phyloP scores from a whole-genome alignment of 2,113 vertebrate genomes.

The Sminthopsis crassicaudata region DNA sequence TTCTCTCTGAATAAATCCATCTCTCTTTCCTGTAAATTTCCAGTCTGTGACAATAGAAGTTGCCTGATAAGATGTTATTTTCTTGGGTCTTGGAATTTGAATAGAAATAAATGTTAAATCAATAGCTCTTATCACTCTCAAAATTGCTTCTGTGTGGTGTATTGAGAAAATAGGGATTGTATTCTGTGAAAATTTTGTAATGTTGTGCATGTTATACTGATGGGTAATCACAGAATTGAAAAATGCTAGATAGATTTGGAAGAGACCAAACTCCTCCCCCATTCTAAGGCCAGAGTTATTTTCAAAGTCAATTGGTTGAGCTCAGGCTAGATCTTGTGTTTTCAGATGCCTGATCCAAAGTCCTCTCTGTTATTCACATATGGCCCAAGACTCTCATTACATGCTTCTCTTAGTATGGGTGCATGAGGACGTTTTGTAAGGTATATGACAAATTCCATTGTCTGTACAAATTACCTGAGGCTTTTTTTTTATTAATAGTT shows the following conservation, averaged over 20 bases:
- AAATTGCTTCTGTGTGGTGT: constrained; percentile 11
- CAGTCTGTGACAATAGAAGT: constrained; percentile 16
- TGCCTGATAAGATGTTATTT: background rate
- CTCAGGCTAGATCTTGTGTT: constrained; percentile 22
- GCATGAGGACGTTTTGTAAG: background rate
- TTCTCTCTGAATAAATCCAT: constrained; percentile 5
- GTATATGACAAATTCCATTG: background rate
- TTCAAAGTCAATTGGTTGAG: constrained; percentile 9
- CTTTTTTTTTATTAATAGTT: constrained; percentile 4
- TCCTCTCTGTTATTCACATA: background rate
- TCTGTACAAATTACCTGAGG: constrained; percentile 32
- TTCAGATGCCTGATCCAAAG: background rate
- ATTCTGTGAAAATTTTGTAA: constrained; percentile 16
- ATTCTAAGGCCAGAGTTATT: background rate
- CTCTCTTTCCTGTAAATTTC: constrained; percentile 38
- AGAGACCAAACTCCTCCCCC: background rate
- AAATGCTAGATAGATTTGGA: background rate
- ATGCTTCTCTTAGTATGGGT: background rate
- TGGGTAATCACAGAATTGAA: background rate
- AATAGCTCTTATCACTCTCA: constrained; percentile 25
- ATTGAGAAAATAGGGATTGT: background rate
- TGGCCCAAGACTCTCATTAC: background rate
- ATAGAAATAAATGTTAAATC: constrained; percentile 39
- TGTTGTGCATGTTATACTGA: background rate
- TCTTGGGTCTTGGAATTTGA: constrained; percentile 28